Base-by-base conservation (phyloP, 2,888 invertebrate genomes). In the Choristoneura rosaceana region DNA sequence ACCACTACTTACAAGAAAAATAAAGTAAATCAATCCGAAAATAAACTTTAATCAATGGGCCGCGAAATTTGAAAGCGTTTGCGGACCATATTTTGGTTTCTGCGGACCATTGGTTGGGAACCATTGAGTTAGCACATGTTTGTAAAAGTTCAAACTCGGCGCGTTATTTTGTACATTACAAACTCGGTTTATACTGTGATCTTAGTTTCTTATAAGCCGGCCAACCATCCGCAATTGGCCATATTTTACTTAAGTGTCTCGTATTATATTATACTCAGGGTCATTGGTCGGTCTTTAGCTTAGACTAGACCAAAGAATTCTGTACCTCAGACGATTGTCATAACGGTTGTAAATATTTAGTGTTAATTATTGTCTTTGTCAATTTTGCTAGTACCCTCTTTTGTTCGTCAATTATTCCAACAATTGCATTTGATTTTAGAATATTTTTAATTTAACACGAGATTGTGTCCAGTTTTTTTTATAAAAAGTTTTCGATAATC, bases 291-390 rank as follows among this genome's bases (percentile, higher is more conserved):
- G 69, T 17, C 61, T 69, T 55, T 65, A 68, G 61, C 52, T 62
- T 61, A 62, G 55, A 43, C 45, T 55, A 34, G 43, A 55, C 91
- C 91, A 92, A 92, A 91, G 91, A 90, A 79, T 80, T 77, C 82
- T 79, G 85, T 89, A 90, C 85, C 86, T 87, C 84, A 82, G 60
- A 76, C 77, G 82, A 82, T 84, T 86, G 87, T 90, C 90, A 89
- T 90, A 87, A 76, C 25, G 76, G 75, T 64, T 88, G 87, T 88
- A 89, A 82, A 89, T 87, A 52, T 17, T 15, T 52, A 88, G 82
- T 86, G 87, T 87, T 88, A 87, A 86, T 89, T 89, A 78, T 61
- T 66, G 60, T 69, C 58, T 61, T 50, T 71, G 45, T 15, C 33
- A 15, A 64, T 58, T 70, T 64, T 41, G n/a, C 12, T 60, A 61